phyloP scores from a whole-genome alignment of 64 coral and sea anemone species.

The Porites australiensis region DNA sequence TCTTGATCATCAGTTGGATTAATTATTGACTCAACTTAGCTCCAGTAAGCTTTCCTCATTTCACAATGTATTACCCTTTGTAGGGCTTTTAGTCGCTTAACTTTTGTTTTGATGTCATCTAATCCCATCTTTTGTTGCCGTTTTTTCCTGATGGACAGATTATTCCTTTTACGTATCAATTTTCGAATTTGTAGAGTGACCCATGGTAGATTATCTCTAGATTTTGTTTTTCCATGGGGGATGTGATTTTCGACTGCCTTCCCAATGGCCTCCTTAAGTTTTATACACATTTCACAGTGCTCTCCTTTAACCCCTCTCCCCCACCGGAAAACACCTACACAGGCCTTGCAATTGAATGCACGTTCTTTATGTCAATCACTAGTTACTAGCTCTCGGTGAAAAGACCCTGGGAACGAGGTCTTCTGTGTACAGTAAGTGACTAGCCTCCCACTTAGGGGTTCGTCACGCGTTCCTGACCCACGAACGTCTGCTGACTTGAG shows the following conservation, averaged over 20 bases:
- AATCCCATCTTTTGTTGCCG: conserved; percentile 1
- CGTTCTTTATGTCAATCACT: too few relatives aligned
- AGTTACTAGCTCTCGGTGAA: too few relatives aligned
- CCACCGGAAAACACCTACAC: too few relatives aligned
- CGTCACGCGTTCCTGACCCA: too few relatives aligned
- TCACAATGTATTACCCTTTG: conserved; percentile 69
- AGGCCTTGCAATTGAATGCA: too few relatives aligned
- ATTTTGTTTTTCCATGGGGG: conserved; percentile 34
- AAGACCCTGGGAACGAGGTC: too few relatives aligned
- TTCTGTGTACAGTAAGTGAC: too few relatives aligned
- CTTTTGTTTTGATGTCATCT: conserved; percentile 44
- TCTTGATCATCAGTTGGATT: conserved; percentile 30
- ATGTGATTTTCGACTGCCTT: conserved; percentile 46
- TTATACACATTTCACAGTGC: background rate
- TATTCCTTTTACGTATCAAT: background rate
- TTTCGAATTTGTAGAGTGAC: conserved; percentile 26
- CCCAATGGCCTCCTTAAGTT: conserved; percentile 38
- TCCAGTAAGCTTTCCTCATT: conserved; percentile 64
- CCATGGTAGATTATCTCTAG: conserved; percentile 56
- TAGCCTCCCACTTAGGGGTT: too few relatives aligned
- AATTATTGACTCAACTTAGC: conserved; percentile 51
- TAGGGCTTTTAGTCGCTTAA: conserved; percentile 31
- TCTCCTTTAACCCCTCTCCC: too few relatives aligned
- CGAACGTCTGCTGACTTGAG: too few relatives aligned
- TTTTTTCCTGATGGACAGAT: conserved; percentile 42